Evolutionary conservation across 2,113 vertebrate genomes (phyloP), one percentile per base, ranked within the genome.

Genomic region (Crotalus helleri): DNA sequence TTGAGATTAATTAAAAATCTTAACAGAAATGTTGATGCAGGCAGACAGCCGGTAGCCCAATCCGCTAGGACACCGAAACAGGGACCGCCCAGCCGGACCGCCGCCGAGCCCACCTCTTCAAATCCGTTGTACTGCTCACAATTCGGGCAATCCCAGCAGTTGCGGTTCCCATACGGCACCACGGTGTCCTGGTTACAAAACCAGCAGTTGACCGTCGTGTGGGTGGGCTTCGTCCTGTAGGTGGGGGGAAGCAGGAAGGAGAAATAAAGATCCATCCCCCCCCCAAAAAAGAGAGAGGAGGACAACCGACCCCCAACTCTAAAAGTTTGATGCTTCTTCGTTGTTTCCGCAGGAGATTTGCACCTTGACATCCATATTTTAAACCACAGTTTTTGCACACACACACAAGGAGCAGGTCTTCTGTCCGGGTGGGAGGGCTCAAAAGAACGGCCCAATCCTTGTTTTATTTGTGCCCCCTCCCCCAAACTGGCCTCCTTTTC

Each of bases 101-200:
- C 6, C 5, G 13, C 2, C n/a, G 1, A 6, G 12, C 49, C 0
- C 93, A 99, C 99, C 98, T 99, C 98, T 93, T 99, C 99, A 96
- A 99, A 99, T 69, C 99, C 99, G 3, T 99, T 99, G 97, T 99
- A 99, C 97, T 99, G 99, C 91, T 99, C 99, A 44, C 99, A 99
- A 97, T 98, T 98, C 44, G 99, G 99, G 93, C 99, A 99, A 88
- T 99, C 99, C 99, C 99, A 99, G 96, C 99, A 99, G 97, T 99
- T 99, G 59, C 98, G 98, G 95, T 99, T 99, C 44, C 99, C 99
- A 2, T 99, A 99, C 0, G 99, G 99, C 89, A 99, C 99, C 87
- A 98, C 97, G 0, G 98, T 99, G 96, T 99, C 98, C 93, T 98
- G 98, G 74, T 97, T 98, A 95, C 99, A 99, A 97, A 99, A 99